Evolutionary conservation across 2,888 invertebrate species (phyloP), one percentile per base, ranked within the genome.

Genomic region (Dioctria rufipes): DNA sequence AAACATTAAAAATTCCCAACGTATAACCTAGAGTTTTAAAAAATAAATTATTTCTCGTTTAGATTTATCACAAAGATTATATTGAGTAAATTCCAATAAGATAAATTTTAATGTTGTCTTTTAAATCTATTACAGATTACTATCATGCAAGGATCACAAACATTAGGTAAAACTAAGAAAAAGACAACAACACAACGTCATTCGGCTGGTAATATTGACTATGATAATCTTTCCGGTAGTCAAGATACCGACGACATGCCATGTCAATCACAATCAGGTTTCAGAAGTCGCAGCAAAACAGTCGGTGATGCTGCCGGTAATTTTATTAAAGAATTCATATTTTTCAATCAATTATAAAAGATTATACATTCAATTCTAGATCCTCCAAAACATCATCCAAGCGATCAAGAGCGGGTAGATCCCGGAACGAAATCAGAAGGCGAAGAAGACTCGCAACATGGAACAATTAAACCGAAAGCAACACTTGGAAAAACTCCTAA

Each of bases 221-320:
- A 93, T 85, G 96, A 96, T 86, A 95, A 95, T 87, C 89, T 94
- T 86, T 93, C 94, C 81, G 92, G 94, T 85, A 92, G 93, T 88
- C 93, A 95, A 88, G 95, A 95, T 83, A 92, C 92, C 11, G 95
- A 95, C 77, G 92, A 93, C 83, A 88, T 91, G 87, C 90, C 91
- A 39, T 79, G 79, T 8, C 85, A 84, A 79, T 86, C 87, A 81
- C 86, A 88, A 85, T 86, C 89, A 84, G 89, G 90, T 71, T 96
- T 96, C 89, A 92, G 96, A 85, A 93, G 94, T 84, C 92, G 97
- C 86, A 97, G 97, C 90, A 96, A 95, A 91, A 97, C 96, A n/a
- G 92, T 97, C 84, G 95, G 96, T 84, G 97, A 97, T 88, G 92
- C 94, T 80, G 92, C 93, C 86, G 95, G 95, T 95, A 87, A 87